Conservation (phyloP, 2,113 vertebrate genomes). For the Sorex fumeus region DNA sequence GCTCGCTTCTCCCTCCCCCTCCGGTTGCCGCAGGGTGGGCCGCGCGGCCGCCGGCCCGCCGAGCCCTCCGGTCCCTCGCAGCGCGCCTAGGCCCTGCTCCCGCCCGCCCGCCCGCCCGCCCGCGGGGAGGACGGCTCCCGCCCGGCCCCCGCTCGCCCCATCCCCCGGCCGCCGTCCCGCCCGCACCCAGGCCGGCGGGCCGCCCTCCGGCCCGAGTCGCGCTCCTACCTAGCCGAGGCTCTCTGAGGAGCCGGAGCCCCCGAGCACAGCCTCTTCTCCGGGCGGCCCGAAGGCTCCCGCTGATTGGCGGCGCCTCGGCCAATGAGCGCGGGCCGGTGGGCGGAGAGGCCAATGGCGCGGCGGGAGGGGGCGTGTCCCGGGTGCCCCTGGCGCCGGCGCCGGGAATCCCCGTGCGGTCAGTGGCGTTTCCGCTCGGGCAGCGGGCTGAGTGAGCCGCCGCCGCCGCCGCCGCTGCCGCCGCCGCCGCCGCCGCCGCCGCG, state of each 20-base stretch:
- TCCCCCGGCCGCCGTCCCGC: conserved; percentile 9
- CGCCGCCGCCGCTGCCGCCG: conserved; percentile 86
- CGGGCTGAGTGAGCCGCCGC: conserved; percentile 92
- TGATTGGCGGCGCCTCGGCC: conserved; percentile 76
- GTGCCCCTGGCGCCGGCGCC: conserved; percentile 93
- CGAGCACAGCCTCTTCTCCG: conserved; percentile 81
- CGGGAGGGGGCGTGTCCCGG: conserved; percentile 83
- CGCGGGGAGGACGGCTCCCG: background rate
- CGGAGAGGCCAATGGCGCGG: conserved; percentile 86
- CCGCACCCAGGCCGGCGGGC: conserved; percentile 9
- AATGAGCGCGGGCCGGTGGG: conserved; percentile 65
- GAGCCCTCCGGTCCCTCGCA: background rate
- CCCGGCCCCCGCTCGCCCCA: background rate
- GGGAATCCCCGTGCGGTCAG: conserved; percentile 95
- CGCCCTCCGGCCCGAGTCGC: conserved; percentile 66
- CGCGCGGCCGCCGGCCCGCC: background rate
- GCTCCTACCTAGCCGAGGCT: conserved; percentile 85
- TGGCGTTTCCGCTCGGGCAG: conserved; percentile 97
- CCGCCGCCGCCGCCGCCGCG: conserved; percentile 74
- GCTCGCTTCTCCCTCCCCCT: conserved; percentile 72
- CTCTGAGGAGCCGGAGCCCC: conserved; percentile 80
- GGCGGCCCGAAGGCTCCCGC: conserved; percentile 68
- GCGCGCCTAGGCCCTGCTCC: background rate
- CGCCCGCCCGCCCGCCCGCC: background rate
- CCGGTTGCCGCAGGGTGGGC: conserved; percentile 68